Evolutionary conservation across 1,140 invertebrate genomes (phyloP).

Genomic region (Cydia amplana): DNA sequence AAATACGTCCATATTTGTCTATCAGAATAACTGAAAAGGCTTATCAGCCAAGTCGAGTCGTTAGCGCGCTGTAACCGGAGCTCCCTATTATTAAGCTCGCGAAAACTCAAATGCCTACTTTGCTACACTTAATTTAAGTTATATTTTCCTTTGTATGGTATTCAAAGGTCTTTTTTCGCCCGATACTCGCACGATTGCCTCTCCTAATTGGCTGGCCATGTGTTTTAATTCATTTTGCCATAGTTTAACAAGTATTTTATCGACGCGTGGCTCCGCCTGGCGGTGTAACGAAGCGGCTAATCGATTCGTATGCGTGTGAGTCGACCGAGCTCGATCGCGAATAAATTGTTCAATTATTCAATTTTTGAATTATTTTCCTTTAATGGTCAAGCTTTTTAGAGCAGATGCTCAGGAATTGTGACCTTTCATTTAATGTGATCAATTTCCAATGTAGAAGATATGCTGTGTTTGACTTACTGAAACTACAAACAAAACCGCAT

Average conservation of each 20-base stretch:
- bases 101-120: slow-evolving; percentile 47
- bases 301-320: slow-evolving; percentile 71
- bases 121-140: slow-evolving; percentile 46
- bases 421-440: slow-evolving; percentile 16
- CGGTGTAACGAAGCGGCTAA: slow-evolving; percentile 70
- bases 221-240: slow-evolving; percentile 78
- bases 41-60: slow-evolving; percentile 68
- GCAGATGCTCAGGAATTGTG: slow-evolving; percentile 15
- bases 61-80: slow-evolving; percentile 71
- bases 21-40: slow-evolving; percentile 71
- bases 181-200: slow-evolving; percentile 76
- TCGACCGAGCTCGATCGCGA: slow-evolving; percentile 54
- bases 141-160: slow-evolving; percentile 42
- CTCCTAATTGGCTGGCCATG: slow-evolving; percentile 77
- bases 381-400: slow-evolving; percentile 36
- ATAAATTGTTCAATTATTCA: slow-evolving; percentile 56
- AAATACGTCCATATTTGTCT: slow-evolving; percentile 78
- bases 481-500: slow-evolving; percentile 6
- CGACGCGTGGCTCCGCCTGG: slow-evolving; percentile 75
- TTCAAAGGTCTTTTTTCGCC: slow-evolving; percentile 67
- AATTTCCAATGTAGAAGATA: not conserved
- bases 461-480: not conserved
- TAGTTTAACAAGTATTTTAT: slow-evolving; percentile 79
- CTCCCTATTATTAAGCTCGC: slow-evolving; percentile 58
- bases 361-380: slow-evolving; percentile 48